Evolutionary conservation across 2,888 invertebrate genomes (phyloP).

Genomic region (Lithophane socia): DNA sequence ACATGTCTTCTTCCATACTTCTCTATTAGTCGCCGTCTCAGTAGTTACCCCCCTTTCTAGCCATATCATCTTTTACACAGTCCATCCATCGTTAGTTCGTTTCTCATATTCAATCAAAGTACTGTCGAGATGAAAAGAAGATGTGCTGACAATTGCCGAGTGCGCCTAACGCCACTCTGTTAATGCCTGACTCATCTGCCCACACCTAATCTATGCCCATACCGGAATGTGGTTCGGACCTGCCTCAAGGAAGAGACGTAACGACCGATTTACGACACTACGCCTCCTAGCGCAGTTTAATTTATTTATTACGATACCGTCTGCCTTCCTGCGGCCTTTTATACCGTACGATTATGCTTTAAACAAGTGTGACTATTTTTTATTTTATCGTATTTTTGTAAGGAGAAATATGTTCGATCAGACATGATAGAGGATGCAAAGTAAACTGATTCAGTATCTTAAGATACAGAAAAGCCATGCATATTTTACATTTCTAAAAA

Average conservation of each 20-base stretch:
- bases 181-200: constrained; percentile 18
- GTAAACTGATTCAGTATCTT: no score
- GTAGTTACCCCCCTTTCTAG: not conserved
- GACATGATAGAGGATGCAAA: no score
- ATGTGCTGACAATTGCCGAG: not conserved
- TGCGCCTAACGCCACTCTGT: not conserved
- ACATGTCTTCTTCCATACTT: not conserved
- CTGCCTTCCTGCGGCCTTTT: constrained; percentile 17
- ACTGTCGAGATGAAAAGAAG: no score
- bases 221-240: constrained; percentile 74
- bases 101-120: not conserved
- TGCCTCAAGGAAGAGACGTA: constrained; percentile 73
- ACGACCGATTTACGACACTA: constrained; percentile 60
- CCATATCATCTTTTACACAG: not conserved
- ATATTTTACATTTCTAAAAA: no score
- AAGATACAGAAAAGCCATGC: no score
- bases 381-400: not conserved
- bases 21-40: not conserved
- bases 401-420: no score
- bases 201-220: constrained; percentile 49
- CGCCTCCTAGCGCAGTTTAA: constrained; percentile 56
- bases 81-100: not conserved
- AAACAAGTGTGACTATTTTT: not conserved
- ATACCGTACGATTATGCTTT: not conserved
- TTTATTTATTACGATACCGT: constrained; percentile 59